These are phyloP conservation scores for Patella vulgata DNA, from an alignment of 1,140 invertebrate species.

Conservation along the genomic window DNA sequence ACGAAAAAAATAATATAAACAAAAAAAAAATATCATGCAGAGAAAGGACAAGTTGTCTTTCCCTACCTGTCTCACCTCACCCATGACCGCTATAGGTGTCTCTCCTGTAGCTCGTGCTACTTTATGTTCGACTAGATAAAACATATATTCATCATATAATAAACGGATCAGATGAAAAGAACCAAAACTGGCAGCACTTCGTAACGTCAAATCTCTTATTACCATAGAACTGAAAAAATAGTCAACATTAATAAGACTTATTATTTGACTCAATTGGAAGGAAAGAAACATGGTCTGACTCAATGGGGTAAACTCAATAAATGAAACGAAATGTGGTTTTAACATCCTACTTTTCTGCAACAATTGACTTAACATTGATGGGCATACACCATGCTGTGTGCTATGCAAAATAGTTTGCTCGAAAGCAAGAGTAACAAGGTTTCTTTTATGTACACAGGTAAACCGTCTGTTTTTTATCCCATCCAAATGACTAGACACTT, in stretches of 20 bases:
- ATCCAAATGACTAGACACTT: too few species aligned
- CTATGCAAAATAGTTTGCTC: too few species aligned
- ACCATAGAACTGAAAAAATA: slow-evolving; percentile 88
- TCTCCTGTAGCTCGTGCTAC: slow-evolving; percentile 90
- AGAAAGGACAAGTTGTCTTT: too few species aligned
- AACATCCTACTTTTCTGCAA: too few species aligned
- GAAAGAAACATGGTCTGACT: not conserved
- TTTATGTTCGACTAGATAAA: slow-evolving; percentile 97
- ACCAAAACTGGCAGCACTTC: slow-evolving; percentile 97
- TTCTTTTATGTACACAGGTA: too few species aligned
- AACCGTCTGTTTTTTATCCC: too few species aligned
- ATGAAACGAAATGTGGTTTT: too few species aligned
- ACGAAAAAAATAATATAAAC: too few species aligned
- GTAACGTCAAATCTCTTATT: slow-evolving; percentile 91
- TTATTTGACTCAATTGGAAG: not conserved
- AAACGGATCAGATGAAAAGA: slow-evolving; percentile 98
- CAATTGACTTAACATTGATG: too few species aligned
- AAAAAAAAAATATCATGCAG: too few species aligned
- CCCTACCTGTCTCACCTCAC: slow-evolving; percentile 63
- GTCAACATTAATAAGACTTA: not conserved
- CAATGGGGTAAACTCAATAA: not conserved
- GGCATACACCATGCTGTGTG: too few species aligned
- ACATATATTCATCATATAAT: slow-evolving; percentile 99
- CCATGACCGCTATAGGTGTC: slow-evolving; percentile 95
- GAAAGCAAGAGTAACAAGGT: too few species aligned